Evolutionary conservation across 1,140 invertebrate genomes (phyloP).

Genomic region (Trypoxylus dichotomus): DNA sequence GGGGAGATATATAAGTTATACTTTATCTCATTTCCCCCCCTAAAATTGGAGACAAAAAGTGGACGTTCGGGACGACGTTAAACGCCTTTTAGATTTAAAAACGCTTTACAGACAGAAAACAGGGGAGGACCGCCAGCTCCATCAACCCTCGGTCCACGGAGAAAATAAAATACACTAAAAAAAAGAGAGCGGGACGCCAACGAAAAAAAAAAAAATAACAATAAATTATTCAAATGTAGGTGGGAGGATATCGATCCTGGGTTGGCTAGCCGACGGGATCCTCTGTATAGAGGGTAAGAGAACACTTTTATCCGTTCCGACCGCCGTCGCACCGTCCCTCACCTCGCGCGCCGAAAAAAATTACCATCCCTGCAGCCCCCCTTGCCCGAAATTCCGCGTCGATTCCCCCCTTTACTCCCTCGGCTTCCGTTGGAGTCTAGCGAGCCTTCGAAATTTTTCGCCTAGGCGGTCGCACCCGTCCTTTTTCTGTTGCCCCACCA

Average conservation of each 20-base stretch:
- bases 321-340: background rate
- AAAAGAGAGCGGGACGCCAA: background rate
- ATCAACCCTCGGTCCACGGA: background rate
- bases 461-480: background rate
- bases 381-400: background rate
- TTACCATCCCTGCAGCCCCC: background rate
- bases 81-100: no score
- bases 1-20: no score
- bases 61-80: no score
- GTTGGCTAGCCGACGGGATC: background rate
- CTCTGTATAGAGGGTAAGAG: constrained; percentile 5
- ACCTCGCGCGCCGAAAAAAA: background rate
- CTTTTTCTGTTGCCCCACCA: background rate
- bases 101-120: no score
- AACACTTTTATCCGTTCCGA: background rate
- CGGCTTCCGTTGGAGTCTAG: no score
- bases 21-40: no score
- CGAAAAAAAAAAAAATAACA: constrained; percentile 23
- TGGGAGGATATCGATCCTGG: background rate
- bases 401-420: background rate
- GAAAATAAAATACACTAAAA: background rate
- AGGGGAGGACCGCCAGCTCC: no score
- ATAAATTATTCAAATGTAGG: constrained; percentile 23
- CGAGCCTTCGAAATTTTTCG: background rate
- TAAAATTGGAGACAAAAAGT: no score